These are phyloP conservation scores for Megalops cyprinoides DNA, from an alignment of 2,797 vertebrate genomes.

Conservation along the genomic window DNA sequence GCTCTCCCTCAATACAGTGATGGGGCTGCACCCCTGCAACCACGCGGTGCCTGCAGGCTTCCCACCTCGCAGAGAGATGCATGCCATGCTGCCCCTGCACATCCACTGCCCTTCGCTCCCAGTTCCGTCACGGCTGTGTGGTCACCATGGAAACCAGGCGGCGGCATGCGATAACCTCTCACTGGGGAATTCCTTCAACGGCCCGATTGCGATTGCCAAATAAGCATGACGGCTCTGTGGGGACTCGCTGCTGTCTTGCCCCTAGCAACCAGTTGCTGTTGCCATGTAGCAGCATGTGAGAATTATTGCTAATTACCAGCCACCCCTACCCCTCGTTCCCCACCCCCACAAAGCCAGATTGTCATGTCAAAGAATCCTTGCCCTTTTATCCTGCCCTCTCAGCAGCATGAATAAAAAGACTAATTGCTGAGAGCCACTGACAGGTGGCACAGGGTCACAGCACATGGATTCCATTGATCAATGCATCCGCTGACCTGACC, in stretches of 20 bases:
- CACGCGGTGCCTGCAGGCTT: too few species aligned
- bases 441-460: neutral
- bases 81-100: too few species aligned
- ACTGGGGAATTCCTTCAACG: slow-evolving; percentile 47
- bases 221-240: slow-evolving; percentile 32
- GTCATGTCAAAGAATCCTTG: slow-evolving; percentile 6
- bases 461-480: neutral
- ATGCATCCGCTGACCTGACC: slow-evolving; percentile 3
- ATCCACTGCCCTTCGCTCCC: slow-evolving; percentile 19
- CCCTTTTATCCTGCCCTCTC: neutral
- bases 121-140: slow-evolving; percentile 33
- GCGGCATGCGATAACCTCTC: slow-evolving; percentile 34
- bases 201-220: neutral
- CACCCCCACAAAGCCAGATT: neutral
- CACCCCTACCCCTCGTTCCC: too few species aligned
- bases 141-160: slow-evolving; percentile 47
- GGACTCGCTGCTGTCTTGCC: slow-evolving; percentile 32
- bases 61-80: too few species aligned
- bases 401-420: neutral
- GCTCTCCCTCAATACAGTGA: too few species aligned
- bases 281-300: neutral
- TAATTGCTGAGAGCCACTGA: neutral
- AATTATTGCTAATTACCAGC: slow-evolving; percentile 7
- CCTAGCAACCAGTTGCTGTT: slow-evolving; percentile 48
- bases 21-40: too few species aligned